These are phyloP conservation scores for Brachyptera putata DNA, from an alignment of 2,888 invertebrate species.

Conservation along the genomic window DNA sequence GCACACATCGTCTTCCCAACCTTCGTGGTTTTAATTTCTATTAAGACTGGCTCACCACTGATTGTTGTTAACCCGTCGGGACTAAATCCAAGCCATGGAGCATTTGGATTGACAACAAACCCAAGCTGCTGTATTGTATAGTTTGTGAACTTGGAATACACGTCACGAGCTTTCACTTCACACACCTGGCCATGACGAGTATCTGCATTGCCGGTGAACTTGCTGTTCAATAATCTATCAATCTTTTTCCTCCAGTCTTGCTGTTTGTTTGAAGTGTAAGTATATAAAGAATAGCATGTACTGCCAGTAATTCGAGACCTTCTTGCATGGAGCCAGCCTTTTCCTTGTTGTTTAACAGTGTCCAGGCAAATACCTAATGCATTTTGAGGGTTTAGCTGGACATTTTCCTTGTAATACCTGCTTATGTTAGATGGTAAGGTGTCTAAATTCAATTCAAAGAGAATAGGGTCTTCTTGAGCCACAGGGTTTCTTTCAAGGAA, in stretches of 20 bases:
- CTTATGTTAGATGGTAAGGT: not conserved
- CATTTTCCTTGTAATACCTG: not conserved
- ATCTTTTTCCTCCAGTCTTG: constrained; percentile 2
- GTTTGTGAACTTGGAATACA: not conserved
- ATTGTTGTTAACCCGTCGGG: not conserved
- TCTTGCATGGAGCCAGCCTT: not conserved
- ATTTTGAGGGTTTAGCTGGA: not conserved
- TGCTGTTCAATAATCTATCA: not conserved
- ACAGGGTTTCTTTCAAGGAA: not conserved
- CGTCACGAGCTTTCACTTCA: not conserved
- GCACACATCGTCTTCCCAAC: not conserved
- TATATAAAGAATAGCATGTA: not conserved
- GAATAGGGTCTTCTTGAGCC: not conserved
- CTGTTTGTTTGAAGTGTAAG: not conserved
- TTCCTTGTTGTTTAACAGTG: not conserved
- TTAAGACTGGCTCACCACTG: not conserved
- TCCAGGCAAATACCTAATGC: not conserved
- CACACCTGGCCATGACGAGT: not conserved
- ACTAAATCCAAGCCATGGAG: constrained; percentile 7
- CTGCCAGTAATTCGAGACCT: not conserved
- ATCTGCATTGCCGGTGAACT: not conserved
- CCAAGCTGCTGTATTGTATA: not conserved
- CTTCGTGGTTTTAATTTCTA: constrained; percentile 4
- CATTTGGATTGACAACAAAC: constrained; percentile 6
- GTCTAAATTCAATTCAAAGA: not conserved